phyloP scores from a whole-genome alignment of 2,888 invertebrate genomes.

The Bombylius major region DNA sequence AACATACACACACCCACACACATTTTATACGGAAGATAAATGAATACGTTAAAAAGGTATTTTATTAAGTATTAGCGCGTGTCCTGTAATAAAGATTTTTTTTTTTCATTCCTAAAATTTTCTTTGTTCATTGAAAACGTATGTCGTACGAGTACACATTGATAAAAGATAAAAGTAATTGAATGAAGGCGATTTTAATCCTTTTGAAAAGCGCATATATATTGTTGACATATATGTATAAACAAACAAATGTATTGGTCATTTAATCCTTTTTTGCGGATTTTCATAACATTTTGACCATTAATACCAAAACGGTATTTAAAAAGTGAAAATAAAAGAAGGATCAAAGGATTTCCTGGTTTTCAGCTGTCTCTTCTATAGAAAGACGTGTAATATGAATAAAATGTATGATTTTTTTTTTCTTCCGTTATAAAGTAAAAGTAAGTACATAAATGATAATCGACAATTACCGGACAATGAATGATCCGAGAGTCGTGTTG shows the following conservation, averaged over 20 bases:
- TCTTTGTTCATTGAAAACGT: neutral
- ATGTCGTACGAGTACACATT: too few relatives aligned
- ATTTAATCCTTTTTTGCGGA: neutral
- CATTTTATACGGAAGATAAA: too few relatives aligned
- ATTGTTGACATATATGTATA: neutral
- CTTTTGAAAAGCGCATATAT: neutral
- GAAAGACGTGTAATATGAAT: too few relatives aligned
- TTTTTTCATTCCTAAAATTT: too few relatives aligned
- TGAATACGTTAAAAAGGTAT: too few relatives aligned
- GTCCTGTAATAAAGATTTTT: neutral
- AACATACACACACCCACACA: neutral
- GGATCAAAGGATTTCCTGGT: neutral
- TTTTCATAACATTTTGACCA: neutral
- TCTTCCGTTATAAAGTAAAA: too few relatives aligned
- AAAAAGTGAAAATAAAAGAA: neutral
- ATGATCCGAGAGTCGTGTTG: slow-evolving; percentile 44
- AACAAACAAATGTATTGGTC: neutral
- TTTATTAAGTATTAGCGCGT: slow-evolving; percentile 7
- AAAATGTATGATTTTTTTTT: too few relatives aligned
- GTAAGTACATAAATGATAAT: too few relatives aligned
- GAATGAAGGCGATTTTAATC: neutral
- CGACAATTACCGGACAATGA: slow-evolving; percentile 44
- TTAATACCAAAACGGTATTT: neutral
- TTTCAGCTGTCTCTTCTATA: neutral
- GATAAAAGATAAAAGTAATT: neutral